phyloP scores from a whole-genome alignment of 2,113 vertebrate species.

The Arothron firmamentum region DNA sequence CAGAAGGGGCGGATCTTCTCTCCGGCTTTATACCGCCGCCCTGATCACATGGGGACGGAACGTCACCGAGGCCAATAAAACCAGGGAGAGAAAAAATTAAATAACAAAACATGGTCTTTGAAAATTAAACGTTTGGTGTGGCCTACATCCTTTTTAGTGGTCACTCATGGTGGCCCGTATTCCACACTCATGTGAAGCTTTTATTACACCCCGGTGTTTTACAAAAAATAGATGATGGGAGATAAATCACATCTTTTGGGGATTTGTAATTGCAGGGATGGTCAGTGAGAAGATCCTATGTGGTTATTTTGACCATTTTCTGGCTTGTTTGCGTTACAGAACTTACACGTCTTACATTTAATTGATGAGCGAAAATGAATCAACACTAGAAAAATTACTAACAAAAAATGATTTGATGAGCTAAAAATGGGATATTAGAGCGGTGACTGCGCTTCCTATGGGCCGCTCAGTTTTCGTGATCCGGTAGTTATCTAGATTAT shows the following conservation, averaged over 20 bases:
- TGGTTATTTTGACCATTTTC: conserved; percentile 4
- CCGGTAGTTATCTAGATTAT: conserved; percentile 66
- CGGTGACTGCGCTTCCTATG: conserved; percentile 20
- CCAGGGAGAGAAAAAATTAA: conserved; percentile 32
- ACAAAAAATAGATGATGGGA: conserved; percentile 35
- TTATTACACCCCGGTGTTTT: conserved; percentile 24
- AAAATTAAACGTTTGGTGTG: conserved; percentile 57
- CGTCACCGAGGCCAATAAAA: conserved; percentile 75
- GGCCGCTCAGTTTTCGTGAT: conserved; percentile 65
- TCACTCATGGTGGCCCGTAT: conserved; percentile 29
- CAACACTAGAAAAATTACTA: too few relatives aligned
- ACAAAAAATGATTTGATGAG: too few relatives aligned
- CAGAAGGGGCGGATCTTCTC: conserved; percentile 80
- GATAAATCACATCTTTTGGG: conserved; percentile 23
- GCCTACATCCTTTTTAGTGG: conserved; percentile 50
- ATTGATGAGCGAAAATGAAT: too few relatives aligned
- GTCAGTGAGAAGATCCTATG: background rate
- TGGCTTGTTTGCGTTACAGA: background rate
- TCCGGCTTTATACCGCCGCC: conserved; percentile 74
- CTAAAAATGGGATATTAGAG: background rate
- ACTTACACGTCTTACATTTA: too few relatives aligned
- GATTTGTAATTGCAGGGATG: conserved; percentile 23
- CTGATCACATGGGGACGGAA: conserved; percentile 80
- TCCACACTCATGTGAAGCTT: conserved; percentile 30
- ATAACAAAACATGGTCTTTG: conserved; percentile 29